Percentiles rank a stretch among this genome's conserved stretches.
Evolutionary conservation across 2,113 vertebrate species (phyloP).

Genomic region (Sterrhoptilus dennistouni): DNA sequence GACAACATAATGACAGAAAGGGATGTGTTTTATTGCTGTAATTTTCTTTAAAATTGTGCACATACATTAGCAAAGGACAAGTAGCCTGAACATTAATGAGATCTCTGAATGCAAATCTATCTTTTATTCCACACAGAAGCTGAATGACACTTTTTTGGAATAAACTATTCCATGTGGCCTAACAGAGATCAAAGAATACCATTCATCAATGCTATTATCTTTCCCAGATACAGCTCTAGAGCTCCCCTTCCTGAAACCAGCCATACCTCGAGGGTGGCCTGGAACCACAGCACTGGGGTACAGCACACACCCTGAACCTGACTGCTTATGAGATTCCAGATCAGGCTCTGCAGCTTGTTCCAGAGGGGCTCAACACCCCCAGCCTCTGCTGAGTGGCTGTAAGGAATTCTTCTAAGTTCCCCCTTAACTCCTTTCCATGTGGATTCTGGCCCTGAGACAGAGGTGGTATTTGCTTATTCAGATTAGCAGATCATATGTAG

Average conservation of each 20-base stretch:
- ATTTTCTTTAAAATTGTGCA: not conserved
- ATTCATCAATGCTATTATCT: not conserved
- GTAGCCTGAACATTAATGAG: not conserved
- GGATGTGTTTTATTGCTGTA: not conserved
- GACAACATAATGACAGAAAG: not conserved
- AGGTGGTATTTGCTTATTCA: not conserved
- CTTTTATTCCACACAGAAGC: not conserved
- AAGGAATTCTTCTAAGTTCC: not conserved
- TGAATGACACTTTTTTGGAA: not conserved
- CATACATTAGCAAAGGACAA: not conserved
- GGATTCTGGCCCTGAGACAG: not conserved
- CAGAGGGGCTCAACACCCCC: not conserved
- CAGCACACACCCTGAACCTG: not conserved
- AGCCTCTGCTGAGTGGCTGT: not conserved
- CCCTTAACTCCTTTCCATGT: not conserved
- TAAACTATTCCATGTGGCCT: not conserved
- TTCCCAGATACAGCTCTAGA: not conserved
- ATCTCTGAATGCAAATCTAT: not conserved
- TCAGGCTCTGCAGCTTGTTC: not conserved
- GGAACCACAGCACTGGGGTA: not conserved
- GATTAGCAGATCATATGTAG: not conserved
- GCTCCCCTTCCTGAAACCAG: not conserved
- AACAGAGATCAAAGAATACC: not conserved
- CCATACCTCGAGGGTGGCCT: accelerated
- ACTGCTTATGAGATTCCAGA: not conserved